phyloP scores from a whole-genome alignment of 1,140 invertebrate species.

The Linepithema humile region DNA sequence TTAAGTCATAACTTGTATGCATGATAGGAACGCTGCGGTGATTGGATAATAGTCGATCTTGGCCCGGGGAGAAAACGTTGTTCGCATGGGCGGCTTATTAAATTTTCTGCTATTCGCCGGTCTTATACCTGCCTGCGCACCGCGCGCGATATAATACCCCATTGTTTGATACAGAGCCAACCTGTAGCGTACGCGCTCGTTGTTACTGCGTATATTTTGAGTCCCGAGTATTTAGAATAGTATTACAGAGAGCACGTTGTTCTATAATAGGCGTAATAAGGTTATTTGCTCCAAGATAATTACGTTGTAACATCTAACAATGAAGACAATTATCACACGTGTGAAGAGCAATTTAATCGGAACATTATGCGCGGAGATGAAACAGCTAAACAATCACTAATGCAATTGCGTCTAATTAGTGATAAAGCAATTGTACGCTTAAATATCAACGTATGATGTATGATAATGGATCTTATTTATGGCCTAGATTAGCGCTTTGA shows the following conservation, averaged over 20 bases:
- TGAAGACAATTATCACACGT: conserved; percentile 14
- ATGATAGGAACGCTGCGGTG: conserved; percentile 5
- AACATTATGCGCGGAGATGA: neutral
- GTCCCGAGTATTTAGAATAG: conserved; percentile 16
- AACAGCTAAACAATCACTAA: conserved; percentile 33
- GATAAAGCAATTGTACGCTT: neutral
- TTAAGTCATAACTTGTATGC: conserved; percentile 81
- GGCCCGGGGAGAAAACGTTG: conserved; percentile 40
- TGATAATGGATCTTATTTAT: neutral
- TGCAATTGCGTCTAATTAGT: conserved; percentile 35
- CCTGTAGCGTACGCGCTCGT: neutral
- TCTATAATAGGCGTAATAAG: conserved; percentile 22
- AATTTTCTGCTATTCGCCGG: conserved; percentile 66
- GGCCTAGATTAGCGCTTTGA: neutral
- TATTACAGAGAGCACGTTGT: neutral
- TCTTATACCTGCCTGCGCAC: conserved; percentile 30
- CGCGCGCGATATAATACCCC: conserved; percentile 36
- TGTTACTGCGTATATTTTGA: conserved; percentile 40
- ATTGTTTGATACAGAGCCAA: conserved; percentile 22
- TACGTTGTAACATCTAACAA: conserved; percentile 3
- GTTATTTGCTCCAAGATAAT: conserved; percentile 31
- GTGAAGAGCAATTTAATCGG: conserved; percentile 20
- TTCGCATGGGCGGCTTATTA: conserved; percentile 47
- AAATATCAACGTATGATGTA: neutral
- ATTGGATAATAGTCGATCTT: conserved; percentile 64